phyloP scores from a whole-genome alignment of 1,140 invertebrate genomes.

The honey bee (Apis mellifera) region DNA sequence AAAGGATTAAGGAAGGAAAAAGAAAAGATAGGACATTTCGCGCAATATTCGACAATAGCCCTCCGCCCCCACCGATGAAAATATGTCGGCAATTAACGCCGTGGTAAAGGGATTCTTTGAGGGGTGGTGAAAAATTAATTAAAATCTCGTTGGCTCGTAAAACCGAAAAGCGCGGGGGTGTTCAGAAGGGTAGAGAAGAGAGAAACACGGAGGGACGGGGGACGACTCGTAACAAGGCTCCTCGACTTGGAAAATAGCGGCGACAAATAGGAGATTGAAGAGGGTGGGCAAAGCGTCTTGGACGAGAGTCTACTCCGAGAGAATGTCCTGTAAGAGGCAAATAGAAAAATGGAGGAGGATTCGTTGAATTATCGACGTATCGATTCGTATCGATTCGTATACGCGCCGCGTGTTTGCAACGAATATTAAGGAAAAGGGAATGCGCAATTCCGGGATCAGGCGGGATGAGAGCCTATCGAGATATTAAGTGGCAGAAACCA shows the following conservation, averaged over 20 bases:
- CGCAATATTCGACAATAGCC: too few relatives aligned
- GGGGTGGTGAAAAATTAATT: constrained; percentile 27
- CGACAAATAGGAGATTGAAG: constrained; percentile 18
- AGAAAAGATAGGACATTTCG: too few relatives aligned
- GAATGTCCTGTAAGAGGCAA: constrained; percentile 14
- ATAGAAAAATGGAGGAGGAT: constrained; percentile 22
- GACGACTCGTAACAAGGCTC: constrained; percentile 31
- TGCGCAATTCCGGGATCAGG: too few relatives aligned
- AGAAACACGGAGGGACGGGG: not conserved
- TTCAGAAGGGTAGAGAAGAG: too few relatives aligned
- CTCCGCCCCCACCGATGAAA: not conserved
- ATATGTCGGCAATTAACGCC: not conserved
- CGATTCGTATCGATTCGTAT: not conserved
- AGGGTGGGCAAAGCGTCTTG: constrained; percentile 19
- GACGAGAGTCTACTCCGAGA: not conserved
- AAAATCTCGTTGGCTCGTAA: constrained; percentile 23
- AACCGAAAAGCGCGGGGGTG: constrained; percentile 3
- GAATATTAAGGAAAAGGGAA: not conserved
- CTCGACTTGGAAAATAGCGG: constrained; percentile 1
- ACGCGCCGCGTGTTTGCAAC: too few relatives aligned
- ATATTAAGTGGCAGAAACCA: too few relatives aligned
- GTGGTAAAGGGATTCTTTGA: constrained; percentile 8
- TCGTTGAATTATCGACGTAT: constrained; percentile 21
- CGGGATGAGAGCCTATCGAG: too few relatives aligned
- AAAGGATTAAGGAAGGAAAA: too few relatives aligned